Evolutionary conservation across 2,888 invertebrate genomes (phyloP).

Genomic region (Malthinus flaveolus): DNA sequence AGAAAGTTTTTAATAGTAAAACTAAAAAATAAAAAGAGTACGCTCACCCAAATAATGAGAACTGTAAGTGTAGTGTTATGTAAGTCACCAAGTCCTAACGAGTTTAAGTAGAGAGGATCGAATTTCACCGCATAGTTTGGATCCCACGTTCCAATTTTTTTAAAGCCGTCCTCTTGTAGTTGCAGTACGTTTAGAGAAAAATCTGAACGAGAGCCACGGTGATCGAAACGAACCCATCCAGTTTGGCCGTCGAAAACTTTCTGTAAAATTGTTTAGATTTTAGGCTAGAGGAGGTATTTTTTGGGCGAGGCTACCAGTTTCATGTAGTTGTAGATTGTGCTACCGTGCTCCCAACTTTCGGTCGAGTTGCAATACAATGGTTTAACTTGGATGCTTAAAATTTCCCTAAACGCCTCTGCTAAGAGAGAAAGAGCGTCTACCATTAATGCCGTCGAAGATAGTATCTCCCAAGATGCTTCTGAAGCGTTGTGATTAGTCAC

Average conservation of each 20-base stretch:
- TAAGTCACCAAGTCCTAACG: too few relatives aligned
- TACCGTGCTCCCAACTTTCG: slow-evolving; percentile 78
- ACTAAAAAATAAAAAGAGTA: slow-evolving; percentile 15
- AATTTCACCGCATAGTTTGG: slow-evolving; percentile 14
- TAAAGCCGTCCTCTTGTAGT: slow-evolving; percentile 50
- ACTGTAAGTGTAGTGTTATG: slow-evolving; percentile 59
- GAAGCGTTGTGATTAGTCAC: slow-evolving; percentile 13
- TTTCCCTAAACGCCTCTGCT: slow-evolving; percentile 67
- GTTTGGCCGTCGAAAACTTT: slow-evolving; percentile 50
- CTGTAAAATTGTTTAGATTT: slow-evolving; percentile 40
- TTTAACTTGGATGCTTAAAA: neutral
- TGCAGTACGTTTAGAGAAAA: slow-evolving; percentile 52
- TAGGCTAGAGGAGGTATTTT: too few relatives aligned
- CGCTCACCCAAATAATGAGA: slow-evolving; percentile 70
- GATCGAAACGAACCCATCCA: slow-evolving; percentile 52
- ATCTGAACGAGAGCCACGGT: slow-evolving; percentile 51
- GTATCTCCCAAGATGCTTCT: slow-evolving; percentile 40
- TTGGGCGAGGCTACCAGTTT: slow-evolving; percentile 67
- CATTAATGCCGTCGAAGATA: slow-evolving; percentile 77
- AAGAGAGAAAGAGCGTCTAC: slow-evolving; percentile 86
- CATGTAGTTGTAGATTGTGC: slow-evolving; percentile 81
- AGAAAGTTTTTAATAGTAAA: neutral
- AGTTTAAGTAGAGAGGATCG: too few relatives aligned
- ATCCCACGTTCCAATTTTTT: slow-evolving; percentile 52
- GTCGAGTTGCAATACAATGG: slow-evolving; percentile 63